Base-by-base conservation (phyloP, 2,888 invertebrate genomes). In the Scaptodrosophila latifasciaeformis region DNA sequence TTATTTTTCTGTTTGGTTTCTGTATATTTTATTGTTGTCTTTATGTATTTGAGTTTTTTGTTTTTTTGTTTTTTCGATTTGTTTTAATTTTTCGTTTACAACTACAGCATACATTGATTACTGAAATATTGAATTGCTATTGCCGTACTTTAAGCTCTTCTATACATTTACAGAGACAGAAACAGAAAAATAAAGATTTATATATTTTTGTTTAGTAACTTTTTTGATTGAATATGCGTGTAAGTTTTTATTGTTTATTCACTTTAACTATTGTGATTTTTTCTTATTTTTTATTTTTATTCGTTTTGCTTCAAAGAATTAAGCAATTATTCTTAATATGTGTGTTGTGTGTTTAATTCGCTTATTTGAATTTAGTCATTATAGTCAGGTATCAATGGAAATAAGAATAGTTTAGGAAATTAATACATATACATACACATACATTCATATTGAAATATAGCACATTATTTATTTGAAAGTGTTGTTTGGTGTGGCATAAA, bases 81-180 rank as follows among this genome's bases (percentile, higher is more conserved):
- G 9, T 31, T n/a, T 31, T 4, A 7, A n/a, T 31, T 31, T 31
- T 10, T 31, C 10, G 2, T n/a, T 31, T n/a, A 31, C 10, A 31
- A 12, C 31, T 31, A 31, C 31, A 7, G 31, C 31, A 31, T 31
- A 21, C n/a, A 40, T 37, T 37, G 37, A 37, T 40, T 40, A 40
- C 7, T 40, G n/a, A 40, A 40, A 10, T 40, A 40, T 24, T 10
- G 10, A 40, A 21, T 21, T 40, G 40, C 72, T 72, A 72, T 74
- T 72, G 70, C 77, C 75, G 75, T 78, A 72, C 71, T 70, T 77
- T 74, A 72, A 72, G 72, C 72, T 72, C n/a, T n/a, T n/a, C 72
- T 65, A 78, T 72, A 72, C 72, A 77, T 77, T n/a, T n/a, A n/a
- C 65, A 70, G 74, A 62, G 64, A 60, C 50, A 34, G 63, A 54